phyloP scores from a whole-genome alignment of 1,140 invertebrate species.

The Halesus radiatus region DNA sequence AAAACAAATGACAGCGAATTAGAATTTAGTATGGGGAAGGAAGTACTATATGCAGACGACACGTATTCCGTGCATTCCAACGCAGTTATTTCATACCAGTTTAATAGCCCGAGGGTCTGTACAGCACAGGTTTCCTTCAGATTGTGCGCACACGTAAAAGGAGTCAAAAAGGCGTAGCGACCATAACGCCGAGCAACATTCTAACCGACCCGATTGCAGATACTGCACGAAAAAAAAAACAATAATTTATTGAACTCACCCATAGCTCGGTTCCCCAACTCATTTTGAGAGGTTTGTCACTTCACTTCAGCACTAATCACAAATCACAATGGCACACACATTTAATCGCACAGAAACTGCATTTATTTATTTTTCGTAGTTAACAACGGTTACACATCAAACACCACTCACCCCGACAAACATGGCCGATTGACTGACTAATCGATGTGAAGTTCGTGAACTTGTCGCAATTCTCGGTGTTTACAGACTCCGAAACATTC shows the following conservation, averaged over 20 bases:
- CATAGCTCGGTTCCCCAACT: constrained; percentile 56
- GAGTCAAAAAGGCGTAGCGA: constrained; percentile 41
- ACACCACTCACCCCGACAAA: constrained; percentile 43
- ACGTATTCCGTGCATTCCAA: constrained; percentile 16
- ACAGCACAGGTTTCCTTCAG: constrained; percentile 31
- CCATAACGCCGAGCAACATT: constrained; percentile 31
- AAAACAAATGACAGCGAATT: too few species aligned
- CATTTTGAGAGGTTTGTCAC: constrained; percentile 47
- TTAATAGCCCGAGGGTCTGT: background rate
- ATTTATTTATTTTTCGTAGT: constrained; percentile 43
- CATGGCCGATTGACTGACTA: constrained; percentile 48
- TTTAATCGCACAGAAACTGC: constrained; percentile 45
- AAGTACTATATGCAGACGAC: background rate
- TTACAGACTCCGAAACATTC: background rate
- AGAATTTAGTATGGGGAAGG: background rate
- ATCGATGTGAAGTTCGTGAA: constrained; percentile 41
- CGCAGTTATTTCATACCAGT: constrained; percentile 25
- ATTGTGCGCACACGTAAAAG: constrained; percentile 35
- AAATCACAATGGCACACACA: constrained; percentile 49
- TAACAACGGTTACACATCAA: constrained; percentile 26
- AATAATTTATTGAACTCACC: constrained; percentile 47
- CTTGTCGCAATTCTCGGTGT: constrained; percentile 2
- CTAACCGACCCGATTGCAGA: constrained; percentile 17
- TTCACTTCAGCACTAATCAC: constrained; percentile 44
- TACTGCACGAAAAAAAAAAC: background rate